Conservation (phyloP, 64 coral and sea anemone genomes). For the Hydrozoanthus tunicans region DNA sequence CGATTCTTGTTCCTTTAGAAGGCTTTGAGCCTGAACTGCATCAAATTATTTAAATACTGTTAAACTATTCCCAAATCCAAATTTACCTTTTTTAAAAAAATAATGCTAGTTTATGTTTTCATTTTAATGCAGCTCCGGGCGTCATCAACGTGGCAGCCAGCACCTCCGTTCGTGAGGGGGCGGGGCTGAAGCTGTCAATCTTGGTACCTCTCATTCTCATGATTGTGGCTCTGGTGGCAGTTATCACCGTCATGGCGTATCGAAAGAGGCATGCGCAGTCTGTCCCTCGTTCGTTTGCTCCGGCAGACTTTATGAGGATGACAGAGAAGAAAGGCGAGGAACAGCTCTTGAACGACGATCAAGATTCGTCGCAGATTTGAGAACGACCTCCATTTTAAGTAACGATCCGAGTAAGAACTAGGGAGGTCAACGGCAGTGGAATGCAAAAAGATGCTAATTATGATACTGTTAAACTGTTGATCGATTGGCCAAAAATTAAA, state of each 20-base stretch:
- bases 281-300: not conserved
- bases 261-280: not conserved
- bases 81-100: no score
- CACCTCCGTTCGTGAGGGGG: not conserved
- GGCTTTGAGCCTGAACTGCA: no score
- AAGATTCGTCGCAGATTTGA: not conserved
- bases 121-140: not conserved
- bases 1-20: no score
- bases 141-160: not conserved
- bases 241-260: not conserved
- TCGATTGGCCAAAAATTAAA: no score
- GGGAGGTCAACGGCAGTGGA: no score
- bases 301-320: constrained; percentile 4
- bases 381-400: not conserved
- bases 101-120: not conserved
- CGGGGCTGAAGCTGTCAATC: constrained; percentile 10
- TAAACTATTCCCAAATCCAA: no score
- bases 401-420: not conserved
- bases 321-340: not conserved
- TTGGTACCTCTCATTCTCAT: not conserved
- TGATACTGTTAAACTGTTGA: no score
- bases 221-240: not conserved
- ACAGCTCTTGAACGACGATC: not conserved
- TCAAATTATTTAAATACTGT: no score
- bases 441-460: no score